Evolutionary conservation across 2,113 vertebrate species (phyloP).

Genomic region (Prionailurus viverrinus): DNA sequence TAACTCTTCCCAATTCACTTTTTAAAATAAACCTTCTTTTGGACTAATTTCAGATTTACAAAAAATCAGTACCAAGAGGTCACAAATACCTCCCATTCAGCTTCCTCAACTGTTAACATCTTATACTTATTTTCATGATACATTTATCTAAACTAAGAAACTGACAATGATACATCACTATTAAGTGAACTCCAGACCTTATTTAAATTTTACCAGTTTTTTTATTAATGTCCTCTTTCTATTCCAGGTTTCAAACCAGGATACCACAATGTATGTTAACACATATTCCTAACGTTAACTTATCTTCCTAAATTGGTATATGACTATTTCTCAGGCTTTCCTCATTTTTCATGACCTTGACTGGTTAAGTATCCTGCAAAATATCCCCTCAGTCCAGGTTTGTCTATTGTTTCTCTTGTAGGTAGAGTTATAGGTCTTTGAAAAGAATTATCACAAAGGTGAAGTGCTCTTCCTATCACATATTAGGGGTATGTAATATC

Average conservation of each 20-base stretch:
- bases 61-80: not conserved
- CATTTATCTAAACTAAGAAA: slow-evolving; percentile 21
- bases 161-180: not conserved
- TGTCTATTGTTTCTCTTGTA: not conserved
- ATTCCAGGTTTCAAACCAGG: not conserved
- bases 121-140: not conserved
- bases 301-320: not conserved
- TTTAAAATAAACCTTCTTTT: not conserved
- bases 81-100: not conserved
- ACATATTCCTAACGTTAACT: not conserved
- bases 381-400: not conserved
- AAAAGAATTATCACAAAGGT: not conserved
- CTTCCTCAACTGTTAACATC: not conserved
- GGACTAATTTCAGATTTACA: not conserved
- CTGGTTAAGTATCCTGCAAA: not conserved
- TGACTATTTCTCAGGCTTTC: not conserved
- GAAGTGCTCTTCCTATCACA: not conserved
- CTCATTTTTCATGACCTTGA: not conserved
- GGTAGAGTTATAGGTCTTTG: not conserved
- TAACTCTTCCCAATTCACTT: not conserved
- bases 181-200: not conserved
- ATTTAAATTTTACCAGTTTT: not conserved
- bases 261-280: not conserved
- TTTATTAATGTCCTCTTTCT: not conserved
- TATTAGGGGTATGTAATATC: not conserved